Evolutionary conservation across 2,888 invertebrate species (phyloP).

Genomic region (Polydrusus cervinus): DNA sequence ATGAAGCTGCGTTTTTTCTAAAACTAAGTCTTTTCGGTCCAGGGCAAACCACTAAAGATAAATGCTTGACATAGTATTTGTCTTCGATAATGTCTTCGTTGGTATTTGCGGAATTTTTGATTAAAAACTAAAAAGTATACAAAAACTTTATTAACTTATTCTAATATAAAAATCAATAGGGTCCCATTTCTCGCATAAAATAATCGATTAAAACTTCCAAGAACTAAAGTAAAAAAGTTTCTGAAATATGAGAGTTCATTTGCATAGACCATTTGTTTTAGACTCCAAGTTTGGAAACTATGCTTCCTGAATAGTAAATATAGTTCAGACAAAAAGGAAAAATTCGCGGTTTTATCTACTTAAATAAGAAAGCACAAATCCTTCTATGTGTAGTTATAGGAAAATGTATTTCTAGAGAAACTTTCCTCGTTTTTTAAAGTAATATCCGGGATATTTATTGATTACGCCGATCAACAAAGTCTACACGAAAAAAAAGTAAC

Average conservation of each 20-base stretch:
- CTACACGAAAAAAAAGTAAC: no score
- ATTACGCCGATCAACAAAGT: no score
- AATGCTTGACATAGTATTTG: no score
- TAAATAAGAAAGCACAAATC: constrained; percentile 25
- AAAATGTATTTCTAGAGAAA: background rate
- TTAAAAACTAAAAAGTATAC: background rate
- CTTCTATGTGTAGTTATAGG: background rate
- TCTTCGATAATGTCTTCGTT: no score
- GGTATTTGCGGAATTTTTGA: no score
- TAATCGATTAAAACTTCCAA: constrained; percentile 43
- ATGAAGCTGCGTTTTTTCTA: no score
- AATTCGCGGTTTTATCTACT: constrained; percentile 18
- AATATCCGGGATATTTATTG: no score
- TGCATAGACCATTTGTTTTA: constrained; percentile 53
- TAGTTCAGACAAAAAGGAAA: constrained; percentile 26
- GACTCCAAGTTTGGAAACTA: constrained; percentile 48
- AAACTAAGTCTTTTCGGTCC: no score
- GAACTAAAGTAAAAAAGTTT: constrained; percentile 48
- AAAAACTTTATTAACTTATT: background rate
- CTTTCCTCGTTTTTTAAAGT: no score
- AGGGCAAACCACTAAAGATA: no score
- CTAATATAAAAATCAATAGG: constrained; percentile 18
- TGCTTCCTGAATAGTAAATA: constrained; percentile 50
- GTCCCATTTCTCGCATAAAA: constrained; percentile 22
- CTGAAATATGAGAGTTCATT: constrained; percentile 49